Conservation (phyloP, 2,888 invertebrate species). For the Slavum lentiscoides region DNA sequence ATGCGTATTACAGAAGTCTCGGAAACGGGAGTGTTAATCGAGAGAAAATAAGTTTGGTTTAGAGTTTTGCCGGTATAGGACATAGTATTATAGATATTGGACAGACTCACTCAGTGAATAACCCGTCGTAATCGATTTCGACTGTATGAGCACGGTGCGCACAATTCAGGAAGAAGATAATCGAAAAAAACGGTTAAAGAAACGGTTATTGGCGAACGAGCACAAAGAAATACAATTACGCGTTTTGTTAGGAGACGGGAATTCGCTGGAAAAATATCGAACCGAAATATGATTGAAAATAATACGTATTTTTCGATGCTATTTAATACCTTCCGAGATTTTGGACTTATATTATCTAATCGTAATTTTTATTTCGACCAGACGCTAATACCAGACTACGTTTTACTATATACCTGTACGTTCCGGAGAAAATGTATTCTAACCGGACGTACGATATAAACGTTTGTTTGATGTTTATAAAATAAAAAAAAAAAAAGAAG, state of each 20-base stretch:
- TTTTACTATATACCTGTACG: not conserved
- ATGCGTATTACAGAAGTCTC: not conserved
- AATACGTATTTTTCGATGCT: not conserved
- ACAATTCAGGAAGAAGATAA: not conserved
- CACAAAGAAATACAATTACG: constrained; percentile 16
- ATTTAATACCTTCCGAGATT: not conserved
- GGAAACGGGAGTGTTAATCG: not conserved
- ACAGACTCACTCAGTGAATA: not conserved
- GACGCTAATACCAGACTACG: not conserved
- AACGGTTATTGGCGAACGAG: not conserved
- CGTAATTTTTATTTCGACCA: not conserved
- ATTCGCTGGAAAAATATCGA: constrained; percentile 5
- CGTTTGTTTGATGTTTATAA: too few species aligned
- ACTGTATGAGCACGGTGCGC: not conserved
- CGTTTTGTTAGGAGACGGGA: not conserved
- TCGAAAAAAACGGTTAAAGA: not conserved
- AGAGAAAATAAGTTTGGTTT: constrained; percentile 2
- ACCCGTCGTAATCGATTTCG: constrained; percentile 4
- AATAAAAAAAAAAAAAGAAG: too few species aligned
- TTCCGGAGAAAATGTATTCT: too few species aligned
- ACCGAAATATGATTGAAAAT: not conserved
- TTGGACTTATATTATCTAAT: not conserved
- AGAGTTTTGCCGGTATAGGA: not conserved
- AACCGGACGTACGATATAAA: too few species aligned
- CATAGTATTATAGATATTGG: not conserved